Evolutionary conservation across 2,113 vertebrate genomes (phyloP), one percentile per base, ranked within the genome.

Genomic region (Irena cyanogastra): DNA sequence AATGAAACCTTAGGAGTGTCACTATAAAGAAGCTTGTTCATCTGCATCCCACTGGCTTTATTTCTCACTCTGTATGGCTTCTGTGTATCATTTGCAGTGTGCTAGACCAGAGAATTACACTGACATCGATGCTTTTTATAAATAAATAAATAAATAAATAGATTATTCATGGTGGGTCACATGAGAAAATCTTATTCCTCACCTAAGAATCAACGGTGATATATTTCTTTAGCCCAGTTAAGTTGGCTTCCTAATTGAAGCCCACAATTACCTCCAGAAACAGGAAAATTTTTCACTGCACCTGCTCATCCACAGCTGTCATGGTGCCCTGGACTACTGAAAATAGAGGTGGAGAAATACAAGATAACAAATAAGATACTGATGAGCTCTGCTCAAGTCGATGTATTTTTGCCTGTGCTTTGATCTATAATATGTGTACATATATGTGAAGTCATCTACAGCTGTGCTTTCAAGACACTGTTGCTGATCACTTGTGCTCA

Each of bases 121-220:
- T 2, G 4, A 71, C 52, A 83, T 52, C 3, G 0, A 16, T 90
- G 75, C 22, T 90, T 80, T 74, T 59, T 66, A 69, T 60, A 80
- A 95, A 95, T 35, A 92, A 95, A 50, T 69, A 53, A 50, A 57
- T 49, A 52, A 74, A 81, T 56, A 90, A 56, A 84, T 68, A 84
- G 15, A 47, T 64, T 35, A 53, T 27, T 90, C 17, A 16, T 24
- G 37, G 31, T 49, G 33, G 18, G n/a, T 72, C 21, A 23, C 30
- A 70, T 37, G 60, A 45, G 65, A 77, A 88, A 9, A 33, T 77
- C 31, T 74, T 77, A 54, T 56, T 88, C 50, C 60, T 90, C 3
- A 1, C 54, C 22, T 70, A 83, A 66, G 56, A 90, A 78, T 56
- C 3, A 0, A 70, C 0, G 0, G 24, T 63, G 47, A 86, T 52